Conservation (phyloP, 2,113 vertebrate genomes). For the Empidonax traillii region DNA sequence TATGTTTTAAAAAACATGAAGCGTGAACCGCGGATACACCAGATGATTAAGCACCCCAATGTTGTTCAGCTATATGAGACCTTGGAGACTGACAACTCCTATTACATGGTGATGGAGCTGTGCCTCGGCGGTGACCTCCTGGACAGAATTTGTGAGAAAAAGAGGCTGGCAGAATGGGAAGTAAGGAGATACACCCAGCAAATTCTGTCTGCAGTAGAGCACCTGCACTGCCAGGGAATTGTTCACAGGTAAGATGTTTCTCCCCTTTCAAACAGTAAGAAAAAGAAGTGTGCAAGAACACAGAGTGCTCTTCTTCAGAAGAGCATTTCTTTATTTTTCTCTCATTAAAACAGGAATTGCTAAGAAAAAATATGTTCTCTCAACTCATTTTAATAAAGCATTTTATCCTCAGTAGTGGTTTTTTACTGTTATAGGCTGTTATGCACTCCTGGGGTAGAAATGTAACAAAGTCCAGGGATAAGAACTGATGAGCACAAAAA, state of each 20-base stretch:
- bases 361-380: not conserved
- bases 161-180: constrained; percentile 80
- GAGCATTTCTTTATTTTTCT: not conserved
- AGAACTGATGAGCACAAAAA: not conserved
- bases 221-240: constrained; percentile 79
- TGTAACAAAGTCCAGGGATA: not conserved
- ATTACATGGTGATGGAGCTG: constrained; percentile 86
- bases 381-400: not conserved
- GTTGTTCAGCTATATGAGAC: constrained; percentile 80
- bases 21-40: constrained; percentile 80
- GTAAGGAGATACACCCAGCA: constrained; percentile 80
- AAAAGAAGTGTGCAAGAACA: not conserved
- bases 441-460: not conserved
- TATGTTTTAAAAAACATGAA: constrained; percentile 86
- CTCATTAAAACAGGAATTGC: not conserved
- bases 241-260: constrained; percentile 76
- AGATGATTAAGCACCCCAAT: constrained; percentile 84
- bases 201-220: constrained; percentile 80
- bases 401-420: not conserved
- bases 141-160: constrained; percentile 82
- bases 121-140: constrained; percentile 82
- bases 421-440: not conserved
- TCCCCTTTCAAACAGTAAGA: not conserved
- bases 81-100: constrained; percentile 85
- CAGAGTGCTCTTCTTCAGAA: not conserved